Evolutionary conservation across 1,140 invertebrate species (phyloP).

Genomic region (Telenomus remus): DNA sequence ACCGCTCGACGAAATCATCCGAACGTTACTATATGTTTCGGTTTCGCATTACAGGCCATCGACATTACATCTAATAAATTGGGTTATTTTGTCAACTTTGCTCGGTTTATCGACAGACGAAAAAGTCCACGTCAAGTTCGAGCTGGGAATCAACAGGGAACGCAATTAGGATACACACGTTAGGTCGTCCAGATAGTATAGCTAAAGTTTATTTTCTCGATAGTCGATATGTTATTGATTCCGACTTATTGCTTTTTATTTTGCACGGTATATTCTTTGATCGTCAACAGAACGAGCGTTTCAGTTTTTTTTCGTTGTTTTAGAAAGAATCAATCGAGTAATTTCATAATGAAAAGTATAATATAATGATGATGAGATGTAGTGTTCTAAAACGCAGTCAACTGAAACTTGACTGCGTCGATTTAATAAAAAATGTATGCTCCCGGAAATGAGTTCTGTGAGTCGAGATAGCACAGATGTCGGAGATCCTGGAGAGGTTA

Average conservation of each 20-base stretch:
- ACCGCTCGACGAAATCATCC: slow-evolving; percentile 38
- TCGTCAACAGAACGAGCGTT: too few relatives aligned
- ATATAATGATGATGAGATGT: too few relatives aligned
- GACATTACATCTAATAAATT: slow-evolving; percentile 50
- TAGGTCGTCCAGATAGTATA: neutral
- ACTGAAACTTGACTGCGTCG: too few relatives aligned
- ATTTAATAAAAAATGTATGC: slow-evolving; percentile 1
- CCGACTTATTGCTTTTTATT: too few relatives aligned
- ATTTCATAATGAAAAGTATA: too few relatives aligned
- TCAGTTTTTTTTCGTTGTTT: too few relatives aligned
- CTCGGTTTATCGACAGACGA: slow-evolving; percentile 21
- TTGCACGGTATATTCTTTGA: too few relatives aligned
- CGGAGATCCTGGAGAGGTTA: slow-evolving; percentile 51
- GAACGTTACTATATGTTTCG: slow-evolving; percentile 22
- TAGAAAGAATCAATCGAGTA: too few relatives aligned
- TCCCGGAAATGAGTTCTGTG: neutral
- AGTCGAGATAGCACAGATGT: slow-evolving; percentile 34
- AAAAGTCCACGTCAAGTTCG: slow-evolving; percentile 36
- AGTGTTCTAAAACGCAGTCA: too few relatives aligned
- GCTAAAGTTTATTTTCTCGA: neutral
- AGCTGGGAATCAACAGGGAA: slow-evolving; percentile 20
- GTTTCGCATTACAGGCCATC: slow-evolving; percentile 48
- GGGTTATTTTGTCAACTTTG: slow-evolving; percentile 41
- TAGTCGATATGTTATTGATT: neutral
- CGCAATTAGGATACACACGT: slow-evolving; percentile 30